phyloP scores from a whole-genome alignment of 2,888 invertebrate species.

The Drosophila prolongata region DNA sequence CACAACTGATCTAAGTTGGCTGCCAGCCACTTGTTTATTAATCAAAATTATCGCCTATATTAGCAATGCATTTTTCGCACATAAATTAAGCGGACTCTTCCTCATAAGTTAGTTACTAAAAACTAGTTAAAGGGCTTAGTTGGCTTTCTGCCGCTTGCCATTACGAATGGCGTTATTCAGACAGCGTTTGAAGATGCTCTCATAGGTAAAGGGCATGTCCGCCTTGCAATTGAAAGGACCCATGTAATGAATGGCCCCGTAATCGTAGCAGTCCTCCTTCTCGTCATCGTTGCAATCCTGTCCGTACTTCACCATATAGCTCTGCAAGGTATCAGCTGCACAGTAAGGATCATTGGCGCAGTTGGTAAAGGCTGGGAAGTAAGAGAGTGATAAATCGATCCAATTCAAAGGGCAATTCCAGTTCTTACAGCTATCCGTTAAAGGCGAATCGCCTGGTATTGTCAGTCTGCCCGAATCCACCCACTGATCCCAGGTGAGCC shows the following conservation, averaged over 20 bases:
- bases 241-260: conserved; percentile 90
- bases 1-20: conserved; percentile 45
- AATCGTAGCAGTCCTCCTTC: conserved; percentile 91
- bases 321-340: conserved; percentile 89
- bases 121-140: not conserved
- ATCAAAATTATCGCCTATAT: conserved; percentile 20
- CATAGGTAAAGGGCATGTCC: conserved; percentile 87
- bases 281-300: conserved; percentile 89
- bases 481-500: conserved; percentile 94
- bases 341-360: conserved; percentile 91
- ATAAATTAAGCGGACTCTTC: conserved; percentile 24
- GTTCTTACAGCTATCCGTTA: conserved; percentile 62
- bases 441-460: conserved; percentile 60
- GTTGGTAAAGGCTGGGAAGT: conserved; percentile 81
- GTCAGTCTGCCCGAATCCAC: conserved; percentile 86
- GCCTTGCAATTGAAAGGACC: conserved; percentile 90
- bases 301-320: conserved; percentile 91
- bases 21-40: conserved; percentile 19
- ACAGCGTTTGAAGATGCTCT: conserved; percentile 88
- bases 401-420: no score
- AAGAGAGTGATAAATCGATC: no score
- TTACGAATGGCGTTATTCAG: conserved; percentile 81
- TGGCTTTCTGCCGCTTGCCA: conserved; percentile 19
- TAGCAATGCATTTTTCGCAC: conserved; percentile 31
- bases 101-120: conserved; percentile 14